Evolutionary conservation across 2,113 vertebrate genomes (phyloP), one percentile per base, ranked within the genome.

Genomic region (Ophthalmolycus amberensis): DNA sequence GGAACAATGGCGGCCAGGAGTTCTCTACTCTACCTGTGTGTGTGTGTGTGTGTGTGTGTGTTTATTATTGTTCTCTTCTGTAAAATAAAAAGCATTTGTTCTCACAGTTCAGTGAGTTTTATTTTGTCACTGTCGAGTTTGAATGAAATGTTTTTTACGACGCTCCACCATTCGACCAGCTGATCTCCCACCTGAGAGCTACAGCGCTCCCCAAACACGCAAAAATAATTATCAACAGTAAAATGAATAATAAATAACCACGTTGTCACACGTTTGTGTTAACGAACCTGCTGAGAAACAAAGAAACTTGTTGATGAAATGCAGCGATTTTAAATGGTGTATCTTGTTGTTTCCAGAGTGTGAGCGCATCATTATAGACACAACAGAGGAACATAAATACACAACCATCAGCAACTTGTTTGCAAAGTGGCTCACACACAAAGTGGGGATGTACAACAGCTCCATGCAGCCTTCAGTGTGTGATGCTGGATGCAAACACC

Each of bases 401-500:
- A 42, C 0, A 34, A 34, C 12, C 32, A 16, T 7, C n/a, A 34
- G 46, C 66, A 12, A 9, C 37, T 48, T 18, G 44, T 63, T 72
- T 73, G 58, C 71, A 56, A 68, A 46, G 63, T 29, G 38, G n/a
- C 54, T 73, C 62, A 10, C 12, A 34, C 16, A 76, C 69, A 70
- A 59, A 27, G n/a, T 56, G 60, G 11, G 48, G 75, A 22, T 75
- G 75, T 71, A 54, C 71, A 66, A 54, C 71, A 67, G 66, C 79
- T 75, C 48, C 10, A 25, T 15, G 68, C 29, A n/a, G 12, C 67
- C 22, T 40, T 48, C 37, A 48, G 72, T 3, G 58, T 44, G 54
- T 73, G 84, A 85, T 85, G 46, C 46, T 22, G 70, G 74, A 78
- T 52, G 77, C 75, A 81, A 86, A 79, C 77, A 84, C 56, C 87